Evolutionary conservation across 2,113 vertebrate species (phyloP), one percentile per base, ranked within the genome.

Genomic region (Lophura nycthemera): DNA sequence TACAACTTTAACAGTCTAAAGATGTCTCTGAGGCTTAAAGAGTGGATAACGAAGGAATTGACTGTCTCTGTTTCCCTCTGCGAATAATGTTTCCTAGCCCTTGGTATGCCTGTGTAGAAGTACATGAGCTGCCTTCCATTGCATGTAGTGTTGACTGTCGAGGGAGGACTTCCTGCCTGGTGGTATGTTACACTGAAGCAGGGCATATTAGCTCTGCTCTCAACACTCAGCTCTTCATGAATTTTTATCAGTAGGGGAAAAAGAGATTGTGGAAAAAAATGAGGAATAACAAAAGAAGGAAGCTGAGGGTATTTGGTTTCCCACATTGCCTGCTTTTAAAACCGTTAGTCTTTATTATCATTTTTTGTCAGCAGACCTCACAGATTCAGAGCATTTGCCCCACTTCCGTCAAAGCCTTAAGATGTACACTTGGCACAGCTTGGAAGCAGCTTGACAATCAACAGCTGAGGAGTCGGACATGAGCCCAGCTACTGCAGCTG

Each of bases 401-500:
- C 60, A 18, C 76, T 94, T 96, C 8, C 21, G 72, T 64, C 76
- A 48, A 67, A 86, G 94, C 73, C 95, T 83, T 93, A 90, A 66
- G 93, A 72, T 66, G 43, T 43, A 4, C 0, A 1, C 54, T 90
- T 97, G 91, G 91, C 94, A 82, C 61, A 59, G 73, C 61, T 78
- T 6, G 5, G 64, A 74, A 83, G 40, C 76, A 95, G 85, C 85
- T 88, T 92, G 79, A 86, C 85, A 91, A 73, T 88, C 88, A 95
- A 1, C 76, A 91, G 79, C 94, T 90, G 93, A 96, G 82, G 47
- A 43, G 69, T 94, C 36, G 1, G 88, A 86, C 0, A 2, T 32
- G 70, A 94, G 92, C 86, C 93, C 79, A 86, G 89, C 9, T 34
- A 13, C 79, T 84, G 89, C 91, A 94, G 85, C 93, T 95, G 94